Evolutionary conservation across 1,140 invertebrate genomes (phyloP), one percentile per base, ranked within the genome.

Genomic region (Drosophila bipectinata): DNA sequence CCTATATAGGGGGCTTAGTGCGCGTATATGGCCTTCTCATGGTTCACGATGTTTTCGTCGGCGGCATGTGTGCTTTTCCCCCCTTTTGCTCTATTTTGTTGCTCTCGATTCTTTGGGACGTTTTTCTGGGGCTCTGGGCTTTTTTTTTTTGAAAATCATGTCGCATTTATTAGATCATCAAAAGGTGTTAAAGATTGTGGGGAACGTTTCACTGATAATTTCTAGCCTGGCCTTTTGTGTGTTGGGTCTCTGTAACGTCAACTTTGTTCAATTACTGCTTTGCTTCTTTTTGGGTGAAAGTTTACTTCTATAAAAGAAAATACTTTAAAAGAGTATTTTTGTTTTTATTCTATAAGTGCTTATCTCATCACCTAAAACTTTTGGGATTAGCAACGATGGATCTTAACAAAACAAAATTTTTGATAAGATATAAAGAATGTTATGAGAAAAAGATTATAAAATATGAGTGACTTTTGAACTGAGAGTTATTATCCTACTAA

Each of bases 131-230:
- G 56, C 26, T 5, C 6, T 5, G 26, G 26, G 26, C 26, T 7
- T 60, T 82, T 21, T 18, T 18, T 18, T 79, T 79, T 82, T 74
- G 79, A 82, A 78, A 82, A 82, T 82, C 79, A 82, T 82, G 79
- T 82, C 79, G 79, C 79, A 82, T 82, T 82, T 82, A 82, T 82
- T 82, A 82, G 79, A 82, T 82, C 79, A 82, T 82, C 79, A 82
- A 76, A 75, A 82, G 79, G 79, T 82, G 79, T 82, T 82, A 77
- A 82, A 82, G 79, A 82, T 82, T 82, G 79, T 77, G 61, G 72
- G 30, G 55, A 45, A 39, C 78, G 55, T 80, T 77, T 78, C 73
- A 73, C 79, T 82, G 79, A 82, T 82, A 82, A 82, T 81, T 73
- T 67, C 32, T 73, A 53, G 53, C 55, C 49, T 73, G 71, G 64